Base-by-base conservation (phyloP, 2,113 vertebrate species). In the Corydoras maculifer region DNA sequence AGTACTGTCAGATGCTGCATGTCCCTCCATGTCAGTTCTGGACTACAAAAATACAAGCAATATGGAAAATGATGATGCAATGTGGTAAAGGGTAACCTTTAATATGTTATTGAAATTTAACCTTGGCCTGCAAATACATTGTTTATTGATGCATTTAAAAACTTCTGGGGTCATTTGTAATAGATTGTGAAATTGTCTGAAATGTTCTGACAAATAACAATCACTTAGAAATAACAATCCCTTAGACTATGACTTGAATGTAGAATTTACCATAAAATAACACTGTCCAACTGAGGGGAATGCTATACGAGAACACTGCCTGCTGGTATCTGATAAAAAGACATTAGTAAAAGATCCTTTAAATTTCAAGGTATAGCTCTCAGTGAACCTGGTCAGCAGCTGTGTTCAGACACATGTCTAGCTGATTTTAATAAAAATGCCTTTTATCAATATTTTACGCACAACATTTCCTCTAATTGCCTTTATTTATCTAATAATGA, bases 1-100 rank as follows among this genome's bases (percentile, higher is more conserved):
- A 99, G 91, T 63, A 99, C 97, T 0, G 95, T 94, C 75, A 99
- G 84, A 65, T 99, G 97, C 77, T 99, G 97, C 92, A 98, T 92
- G 86, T 99, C 97, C 67, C 97, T 88, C 97, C 97, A 99, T 0
- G 97, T 98, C 82, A 99, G 88, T 73, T 88, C 87, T n/a, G 89
- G 86, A 80, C 97, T 99, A 81, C 9, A 51, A 14, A 1, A 15
- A 73, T 8, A 75, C 63, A 53, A 53, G 9, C 9, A 53, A 10
- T 12, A 14, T 53, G 9, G 9, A 2, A 57, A 57, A n/a, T 57
- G 15, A n/a, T 43, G 2, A 43, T 43, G 7, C 35, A 43, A 43
- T 43, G 35, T 43, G 35, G 35, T 43, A 43, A 43, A 43, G 7
- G 35, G 35, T 43, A 43, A 43, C 35, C 35, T 53, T 8, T 53